Evolutionary conservation across 1,140 invertebrate species (phyloP), one percentile per base, ranked within the genome.

Genomic region (Triops longicaudatus): DNA sequence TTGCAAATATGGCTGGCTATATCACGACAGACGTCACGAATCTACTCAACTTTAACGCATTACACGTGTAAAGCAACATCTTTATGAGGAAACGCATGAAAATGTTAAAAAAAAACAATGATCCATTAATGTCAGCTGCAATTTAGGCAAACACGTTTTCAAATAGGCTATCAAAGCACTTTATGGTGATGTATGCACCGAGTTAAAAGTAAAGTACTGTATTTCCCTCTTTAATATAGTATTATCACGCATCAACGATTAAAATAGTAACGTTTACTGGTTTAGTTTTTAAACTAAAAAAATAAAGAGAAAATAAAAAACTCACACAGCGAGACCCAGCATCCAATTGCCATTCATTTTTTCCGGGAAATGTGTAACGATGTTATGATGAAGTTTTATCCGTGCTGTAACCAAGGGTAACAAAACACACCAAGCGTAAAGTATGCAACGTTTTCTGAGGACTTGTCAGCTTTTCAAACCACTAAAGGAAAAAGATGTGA

Each of bases 91-190:
- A n/a, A n/a, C 22, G n/a, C 50, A 63, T 63, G 10, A 17, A 22
- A 63, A 37, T 7, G 31, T 63, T 63, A 9, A 22, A 63, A n/a
- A 5, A n/a, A 63, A 17, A 63, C 14, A 63, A 63, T 63, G 50
- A 22, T n/a, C 50, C 22, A 63, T 63, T 63, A 63, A 63, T 22
- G 50, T 63, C 50, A 63, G 50, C 50, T 63, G 50, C 50, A 63
- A 63, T 63, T 63, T 63, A 22, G 17, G 50, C n/a, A 3, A 63
- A 63, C 50, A 63, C 10, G 50, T 63, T 63, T 63, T 17, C 17
- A 22, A 63, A 63, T 10, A n/a, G 50, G 50, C 50, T 22, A 63
- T 63, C 50, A 63, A 63, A 14, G 50, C 14, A 63, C 50, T 63
- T 63, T 63, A 63, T 22, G 50, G 22, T 63, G 7, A 63, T 63